These are phyloP conservation scores for Thunnus maccoyii DNA, from an alignment of 2,113 vertebrate species.

Conservation along the genomic window DNA sequence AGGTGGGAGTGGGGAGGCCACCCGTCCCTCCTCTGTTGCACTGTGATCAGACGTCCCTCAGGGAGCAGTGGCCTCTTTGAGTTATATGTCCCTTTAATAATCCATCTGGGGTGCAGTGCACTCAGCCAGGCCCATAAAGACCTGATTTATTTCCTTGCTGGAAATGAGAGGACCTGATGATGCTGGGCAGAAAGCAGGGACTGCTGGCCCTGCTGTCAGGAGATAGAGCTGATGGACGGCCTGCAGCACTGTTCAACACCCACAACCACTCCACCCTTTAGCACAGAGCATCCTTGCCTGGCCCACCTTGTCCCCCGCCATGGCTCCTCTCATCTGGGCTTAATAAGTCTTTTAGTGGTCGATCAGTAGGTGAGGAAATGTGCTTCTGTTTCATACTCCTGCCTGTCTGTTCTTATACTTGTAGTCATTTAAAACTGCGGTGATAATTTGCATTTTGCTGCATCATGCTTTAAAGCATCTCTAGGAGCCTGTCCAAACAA, in stretches of 20 bases:
- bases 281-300: constrained; percentile 9
- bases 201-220: constrained; percentile 73
- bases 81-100: constrained; percentile 84
- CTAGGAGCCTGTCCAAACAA: constrained; percentile 34
- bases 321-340: constrained; percentile 23
- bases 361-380: constrained; percentile 31
- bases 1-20: constrained; percentile 61
- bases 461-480: constrained; percentile 45
- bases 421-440: constrained; percentile 33
- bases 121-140: constrained; percentile 79
- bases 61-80: constrained; percentile 79
- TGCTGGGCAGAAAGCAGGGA: constrained; percentile 54
- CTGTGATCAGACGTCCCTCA: constrained; percentile 75
- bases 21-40: constrained; percentile 59
- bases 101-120: constrained; percentile 76
- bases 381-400: constrained; percentile 28
- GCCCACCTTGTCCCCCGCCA: constrained; percentile 5
- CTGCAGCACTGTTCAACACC: constrained; percentile 52
- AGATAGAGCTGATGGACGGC: constrained; percentile 78
- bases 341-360: constrained; percentile 57
- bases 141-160: constrained; percentile 81
- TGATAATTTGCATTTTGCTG: constrained; percentile 44
- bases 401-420: constrained; percentile 30
- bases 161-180: constrained; percentile 76
- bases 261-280: constrained; percentile 52